phyloP scores from a whole-genome alignment of 2,888 invertebrate genomes.

The Esperia sulphurella region DNA sequence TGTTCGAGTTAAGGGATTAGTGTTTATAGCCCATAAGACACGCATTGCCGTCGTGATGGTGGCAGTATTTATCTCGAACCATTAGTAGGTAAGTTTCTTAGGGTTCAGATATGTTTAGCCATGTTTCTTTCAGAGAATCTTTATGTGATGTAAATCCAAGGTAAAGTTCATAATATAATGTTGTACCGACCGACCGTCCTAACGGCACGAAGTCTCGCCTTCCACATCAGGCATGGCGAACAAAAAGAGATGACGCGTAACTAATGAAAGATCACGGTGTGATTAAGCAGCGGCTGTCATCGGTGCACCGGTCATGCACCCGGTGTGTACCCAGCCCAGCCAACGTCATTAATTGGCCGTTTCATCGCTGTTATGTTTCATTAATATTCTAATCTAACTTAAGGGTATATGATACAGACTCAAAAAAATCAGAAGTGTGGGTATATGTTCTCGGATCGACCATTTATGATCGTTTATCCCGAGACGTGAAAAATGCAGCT shows the following conservation, averaged over 20 bases:
- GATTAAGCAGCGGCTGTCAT: slow-evolving; percentile 67
- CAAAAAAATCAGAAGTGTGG: too few relatives aligned
- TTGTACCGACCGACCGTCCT: slow-evolving; percentile 14
- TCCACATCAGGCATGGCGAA: slow-evolving; percentile 28
- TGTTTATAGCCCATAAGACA: background rate
- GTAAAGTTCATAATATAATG: slow-evolving; percentile 14
- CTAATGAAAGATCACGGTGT: slow-evolving; percentile 63
- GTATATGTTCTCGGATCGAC: too few relatives aligned
- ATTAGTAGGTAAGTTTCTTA: too few relatives aligned
- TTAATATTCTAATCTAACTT: slow-evolving; percentile 55
- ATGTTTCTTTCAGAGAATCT: too few relatives aligned
- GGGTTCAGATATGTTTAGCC: too few relatives aligned
- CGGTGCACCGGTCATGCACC: slow-evolving; percentile 37
- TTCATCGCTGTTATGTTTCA: slow-evolving; percentile 66
- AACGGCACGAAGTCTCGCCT: slow-evolving; percentile 17
- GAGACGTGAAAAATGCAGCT: too few relatives aligned
- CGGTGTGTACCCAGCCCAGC: slow-evolving; percentile 26
- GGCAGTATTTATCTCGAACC: too few relatives aligned
- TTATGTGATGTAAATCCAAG: slow-evolving; percentile 5
- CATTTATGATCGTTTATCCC: too few relatives aligned
- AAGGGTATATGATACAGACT: too few relatives aligned
- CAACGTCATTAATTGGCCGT: slow-evolving; percentile 68
- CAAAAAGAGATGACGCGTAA: slow-evolving; percentile 49
- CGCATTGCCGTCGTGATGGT: too few relatives aligned
- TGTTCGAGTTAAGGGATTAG: too few relatives aligned